Percentiles rank a stretch among this genome's conserved stretches.
Evolutionary conservation across 2,888 invertebrate genomes (phyloP).

Genomic region (Panzeria rudis): DNA sequence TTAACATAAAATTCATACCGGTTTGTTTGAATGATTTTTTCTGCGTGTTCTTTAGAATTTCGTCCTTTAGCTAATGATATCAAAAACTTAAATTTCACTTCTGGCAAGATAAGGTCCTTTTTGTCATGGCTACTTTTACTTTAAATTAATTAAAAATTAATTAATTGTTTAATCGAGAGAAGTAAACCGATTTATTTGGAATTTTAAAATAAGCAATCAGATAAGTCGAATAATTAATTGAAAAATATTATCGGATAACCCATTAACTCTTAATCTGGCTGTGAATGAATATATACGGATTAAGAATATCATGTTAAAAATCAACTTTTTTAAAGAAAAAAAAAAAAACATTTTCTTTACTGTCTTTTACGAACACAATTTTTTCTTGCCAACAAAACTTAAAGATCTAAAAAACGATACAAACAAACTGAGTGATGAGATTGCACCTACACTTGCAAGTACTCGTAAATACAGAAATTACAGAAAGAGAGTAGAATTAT

Average conservation of each 20-base stretch:
- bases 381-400: not conserved
- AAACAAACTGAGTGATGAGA: not conserved
- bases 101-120: no score
- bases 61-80: no score
- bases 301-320: conserved; percentile 6
- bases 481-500: not conserved
- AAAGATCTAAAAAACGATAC: not conserved
- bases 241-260: not conserved
- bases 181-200: no score
- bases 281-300: not conserved
- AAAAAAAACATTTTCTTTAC: not conserved
- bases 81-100: no score
- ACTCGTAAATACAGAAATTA: conserved; percentile 19
- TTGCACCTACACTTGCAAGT: conserved; percentile 59
- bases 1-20: no score
- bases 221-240: no score
- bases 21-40: no score
- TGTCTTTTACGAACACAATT: not conserved
- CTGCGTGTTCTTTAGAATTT: no score
- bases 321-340: not conserved
- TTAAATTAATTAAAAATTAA: no score
- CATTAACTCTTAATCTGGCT: not conserved
- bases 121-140: no score
- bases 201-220: no score
- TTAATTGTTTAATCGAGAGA: no score